Evolutionary conservation across 2,113 vertebrate genomes (phyloP).

Genomic region (Dasyornis broadbenti): DNA sequence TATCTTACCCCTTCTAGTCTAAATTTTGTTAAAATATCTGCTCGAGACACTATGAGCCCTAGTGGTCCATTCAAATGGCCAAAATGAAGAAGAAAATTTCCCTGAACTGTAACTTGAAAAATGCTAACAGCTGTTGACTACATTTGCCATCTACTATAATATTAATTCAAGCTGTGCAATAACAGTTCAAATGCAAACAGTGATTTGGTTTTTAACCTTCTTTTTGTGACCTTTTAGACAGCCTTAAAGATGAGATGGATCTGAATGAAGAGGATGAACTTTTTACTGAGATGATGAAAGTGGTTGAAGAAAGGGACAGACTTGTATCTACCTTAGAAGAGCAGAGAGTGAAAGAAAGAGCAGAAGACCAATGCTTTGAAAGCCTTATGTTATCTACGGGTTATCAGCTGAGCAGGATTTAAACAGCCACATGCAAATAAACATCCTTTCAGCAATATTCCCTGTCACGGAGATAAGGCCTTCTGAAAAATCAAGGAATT

Average conservation of each 20-base stretch:
- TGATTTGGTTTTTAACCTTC: background rate
- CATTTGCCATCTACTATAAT: background rate
- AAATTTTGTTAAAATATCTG: background rate
- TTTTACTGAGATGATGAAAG: slow-evolving; percentile 84
- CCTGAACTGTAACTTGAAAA: background rate
- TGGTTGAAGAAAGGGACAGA: slow-evolving; percentile 83
- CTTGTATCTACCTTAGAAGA: slow-evolving; percentile 83
- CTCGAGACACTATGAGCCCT: background rate
- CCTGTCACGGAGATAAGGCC: background rate
- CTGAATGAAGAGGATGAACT: slow-evolving; percentile 78
- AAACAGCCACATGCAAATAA: background rate
- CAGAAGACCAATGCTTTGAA: slow-evolving; percentile 81
- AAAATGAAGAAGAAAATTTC: background rate
- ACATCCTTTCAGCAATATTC: background rate
- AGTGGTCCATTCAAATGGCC: background rate
- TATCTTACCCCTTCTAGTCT: background rate
- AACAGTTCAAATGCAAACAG: background rate
- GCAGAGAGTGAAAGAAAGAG: slow-evolving; percentile 81
- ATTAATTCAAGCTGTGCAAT: background rate
- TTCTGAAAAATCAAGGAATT: background rate
- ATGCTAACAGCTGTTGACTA: background rate
- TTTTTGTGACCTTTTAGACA: slow-evolving; percentile 67
- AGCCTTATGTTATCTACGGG: slow-evolving; percentile 76
- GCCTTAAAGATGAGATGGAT: slow-evolving; percentile 75
- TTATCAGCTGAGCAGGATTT: slow-evolving; percentile 76